Base-by-base conservation (phyloP, 2,113 vertebrate genomes). In the Mesembrinibis cayennensis region DNA sequence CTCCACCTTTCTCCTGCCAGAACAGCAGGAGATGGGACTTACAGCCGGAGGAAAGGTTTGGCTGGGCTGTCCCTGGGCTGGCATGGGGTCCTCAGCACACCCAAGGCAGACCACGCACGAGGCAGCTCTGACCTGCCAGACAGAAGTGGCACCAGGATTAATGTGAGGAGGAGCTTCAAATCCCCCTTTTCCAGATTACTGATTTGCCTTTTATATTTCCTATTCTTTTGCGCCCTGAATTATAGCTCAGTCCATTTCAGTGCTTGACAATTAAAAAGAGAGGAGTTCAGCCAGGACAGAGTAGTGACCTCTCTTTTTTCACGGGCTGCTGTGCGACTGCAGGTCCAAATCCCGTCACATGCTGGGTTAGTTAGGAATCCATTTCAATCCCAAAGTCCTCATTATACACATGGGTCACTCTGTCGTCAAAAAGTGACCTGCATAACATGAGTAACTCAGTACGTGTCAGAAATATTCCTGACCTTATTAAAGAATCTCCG, bases 401-500 rank as follows among this genome's bases (percentile, higher is more conserved):
- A 93, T 93, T 96, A 93, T 55, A 82, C 66, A 88, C 78, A 52
- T 32, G 72, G 89, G 92, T 94, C 94, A 86, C 61, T 91, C 71
- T 94, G 90, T 95, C 36, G 5, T 95, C 91, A 93, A 90, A 92
- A 93, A 96, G 58, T 92, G 89, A 96, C 95, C 85, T 85, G 96
- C 76, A 90, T 87, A 87, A 96, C 90, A 82, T 87, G 40, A 95
- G 95, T 92, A 91, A 82, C 91, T 97, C 72, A 84, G 88, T 83
- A 94, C 79, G 86, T 74, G 90, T 89, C 95, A 92, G 83, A 97
- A 96, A 92, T 95, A 97, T 69, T 92, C 82, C 89, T 97, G 95
- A 94, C 91, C 94, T 95, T 96, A 95, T 96, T 96, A 95, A 96
- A 94, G 83, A 95, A 87, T 56, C 95, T 90, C 58, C 0, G 2